These are phyloP conservation scores for Cynoglossus semilaevis DNA, from an alignment of 2,113 vertebrate species.

Conservation along the genomic window DNA sequence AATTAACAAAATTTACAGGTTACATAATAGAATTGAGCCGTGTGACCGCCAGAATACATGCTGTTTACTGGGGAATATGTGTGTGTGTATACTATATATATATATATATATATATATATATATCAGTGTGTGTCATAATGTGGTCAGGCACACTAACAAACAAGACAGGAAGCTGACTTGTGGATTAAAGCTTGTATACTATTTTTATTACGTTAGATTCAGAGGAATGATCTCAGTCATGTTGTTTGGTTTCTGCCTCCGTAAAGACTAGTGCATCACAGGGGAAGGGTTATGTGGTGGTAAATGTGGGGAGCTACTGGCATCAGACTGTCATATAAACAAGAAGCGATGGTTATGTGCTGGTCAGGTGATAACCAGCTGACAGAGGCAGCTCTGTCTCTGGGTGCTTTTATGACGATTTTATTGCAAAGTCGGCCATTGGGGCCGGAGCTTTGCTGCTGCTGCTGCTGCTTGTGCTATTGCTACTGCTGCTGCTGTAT, in stretches of 20 bases:
- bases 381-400: slow-evolving; percentile 35
- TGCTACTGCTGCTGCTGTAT: slow-evolving; percentile 3
- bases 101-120: no score
- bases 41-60: not conserved
- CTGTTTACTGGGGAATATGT: no score
- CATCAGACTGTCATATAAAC: not conserved
- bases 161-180: not conserved
- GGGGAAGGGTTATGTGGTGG: not conserved
- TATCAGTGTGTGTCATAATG: no score
- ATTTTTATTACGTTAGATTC: no score
- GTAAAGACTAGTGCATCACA: not conserved
- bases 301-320: not conserved
- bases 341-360: slow-evolving; percentile 18
- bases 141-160: not conserved
- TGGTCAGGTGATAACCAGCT: slow-evolving; percentile 46
- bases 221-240: no score
- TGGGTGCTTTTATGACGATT: slow-evolving; percentile 17
- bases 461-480: slow-evolving; percentile 59
- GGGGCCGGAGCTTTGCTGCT: slow-evolving; percentile 45
- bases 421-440: slow-evolving; percentile 41
- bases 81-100: no score
- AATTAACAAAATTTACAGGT: not conserved
- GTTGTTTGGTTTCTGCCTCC: no score
- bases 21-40: not conserved
- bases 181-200: not conserved